Percentiles rank a stretch among this genome's conserved stretches.
These are phyloP conservation scores for Lanius collurio DNA, from an alignment of 2,113 vertebrate species.

Conservation along the genomic window DNA sequence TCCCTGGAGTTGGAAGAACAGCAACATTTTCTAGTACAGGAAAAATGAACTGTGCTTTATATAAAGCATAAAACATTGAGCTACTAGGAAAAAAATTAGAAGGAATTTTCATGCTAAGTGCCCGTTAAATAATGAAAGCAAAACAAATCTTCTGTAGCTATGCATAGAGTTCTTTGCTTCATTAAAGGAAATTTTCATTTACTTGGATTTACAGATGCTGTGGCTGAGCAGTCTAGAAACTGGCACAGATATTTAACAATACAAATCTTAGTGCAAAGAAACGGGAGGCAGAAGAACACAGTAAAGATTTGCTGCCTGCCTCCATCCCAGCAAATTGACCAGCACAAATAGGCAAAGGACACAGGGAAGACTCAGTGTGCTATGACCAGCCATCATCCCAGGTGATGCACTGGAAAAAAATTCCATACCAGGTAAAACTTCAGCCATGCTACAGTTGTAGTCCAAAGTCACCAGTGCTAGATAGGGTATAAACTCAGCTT, in stretches of 20 bases:
- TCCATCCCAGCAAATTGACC: neutral
- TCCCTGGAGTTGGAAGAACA: neutral
- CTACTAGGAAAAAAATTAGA: neutral
- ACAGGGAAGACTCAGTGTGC: neutral
- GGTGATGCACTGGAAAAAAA: neutral
- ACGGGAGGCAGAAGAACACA: fast-evolving
- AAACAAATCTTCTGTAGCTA: neutral
- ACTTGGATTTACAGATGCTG: neutral
- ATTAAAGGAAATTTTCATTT: constrained; percentile 13
- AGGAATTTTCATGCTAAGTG: constrained; percentile 14
- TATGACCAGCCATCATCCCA: neutral
- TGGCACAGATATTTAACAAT: fast-evolving
- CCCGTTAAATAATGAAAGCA: constrained; percentile 13
- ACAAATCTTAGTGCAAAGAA: neutral
- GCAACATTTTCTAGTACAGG: neutral
- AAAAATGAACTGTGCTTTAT: neutral
- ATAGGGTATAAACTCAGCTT: neutral
- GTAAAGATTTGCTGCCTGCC: neutral
- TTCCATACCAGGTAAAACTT: neutral
- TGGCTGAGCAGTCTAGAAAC: neutral
- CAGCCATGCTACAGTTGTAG: neutral
- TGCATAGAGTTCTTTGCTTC: neutral
- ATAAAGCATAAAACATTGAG: neutral
- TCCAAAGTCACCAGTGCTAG: neutral
- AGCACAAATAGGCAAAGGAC: neutral